Base-by-base conservation (phyloP, 2,888 invertebrate genomes). In the Pammene fasciana region DNA sequence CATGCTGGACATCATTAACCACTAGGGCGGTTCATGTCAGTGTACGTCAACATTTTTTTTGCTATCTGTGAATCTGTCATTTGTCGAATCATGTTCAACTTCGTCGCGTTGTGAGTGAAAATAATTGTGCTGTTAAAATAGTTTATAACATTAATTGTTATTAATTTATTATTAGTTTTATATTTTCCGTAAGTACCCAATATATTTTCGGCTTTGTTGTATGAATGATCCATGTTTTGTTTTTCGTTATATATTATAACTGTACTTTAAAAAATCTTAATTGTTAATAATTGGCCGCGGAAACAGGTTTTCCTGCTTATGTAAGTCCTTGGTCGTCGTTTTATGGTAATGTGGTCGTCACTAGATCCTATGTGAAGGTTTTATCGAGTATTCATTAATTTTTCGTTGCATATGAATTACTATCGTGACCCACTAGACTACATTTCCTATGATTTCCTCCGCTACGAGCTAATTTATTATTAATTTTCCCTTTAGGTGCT, bases 261-360 rank as follows among this genome's bases (percentile, higher is more conserved):
- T 60, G 43, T 36, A 60, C 18, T 72, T 16, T 16, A 72, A 72
- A 73, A 62, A 76, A 73, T 75, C 74, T 76, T 81, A 65, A 70
- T 75, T 76, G 75, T 77, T 75, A 74, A 73, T 79, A 81, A 80
- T 82, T 84, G 79, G 75, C 77, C 72, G 78, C 76, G 72, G 72
- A 83, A 86, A 88, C 87, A 74, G 82, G 87, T 87, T 87, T 86
- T 84, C 78, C 83, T 78, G 79, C 79, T 81, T 75, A 46, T 73
- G 73, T 73, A 70, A 73, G 86, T 84, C 86, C 86, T 87, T 88
- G 86, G 78, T 76, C 72, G 65, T 79, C 78, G 76, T 75, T 70
- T 78, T 80, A 85, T 81, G 80, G 75, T 79, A 81, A 78, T 83
- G 78, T 72, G 73, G 65, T 72, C 60, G 62, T 72, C 65, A 65